Percentiles rank a stretch among this genome's conserved stretches.
Conservation (phyloP, 2,888 invertebrate genomes). For the Drosophila merina region DNA sequence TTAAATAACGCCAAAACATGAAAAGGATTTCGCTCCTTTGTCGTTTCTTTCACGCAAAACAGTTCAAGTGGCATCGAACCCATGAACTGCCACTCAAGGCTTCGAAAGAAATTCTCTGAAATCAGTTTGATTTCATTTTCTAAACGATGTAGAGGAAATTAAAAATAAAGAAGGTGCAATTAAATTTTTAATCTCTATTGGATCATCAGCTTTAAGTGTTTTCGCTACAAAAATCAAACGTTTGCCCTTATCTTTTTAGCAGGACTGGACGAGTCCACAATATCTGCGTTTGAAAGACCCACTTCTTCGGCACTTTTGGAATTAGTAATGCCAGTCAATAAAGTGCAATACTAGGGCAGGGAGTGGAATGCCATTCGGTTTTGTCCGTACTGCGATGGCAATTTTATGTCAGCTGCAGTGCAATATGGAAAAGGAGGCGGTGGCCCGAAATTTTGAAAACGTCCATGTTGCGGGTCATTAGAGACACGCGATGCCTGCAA, state of each 20-base stretch:
- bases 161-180: not conserved
- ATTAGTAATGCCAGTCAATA: conserved; percentile 32
- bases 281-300: conserved; percentile 19
- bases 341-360: conserved; percentile 29
- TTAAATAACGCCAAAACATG: conserved; percentile 50
- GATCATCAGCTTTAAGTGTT: not conserved
- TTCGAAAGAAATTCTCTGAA: not conserved
- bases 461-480: conserved; percentile 58
- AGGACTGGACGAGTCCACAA: not conserved
- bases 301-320: conserved; percentile 2
- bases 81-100: conserved; percentile 20
- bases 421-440: conserved; percentile 55
- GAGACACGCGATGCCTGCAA: conserved; percentile 62
- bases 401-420: conserved; percentile 68
- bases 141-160: not conserved
- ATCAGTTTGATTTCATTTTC: not conserved
- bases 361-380: conserved; percentile 18
- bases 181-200: not conserved
- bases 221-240: not conserved
- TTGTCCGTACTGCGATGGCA: conserved; percentile 32
- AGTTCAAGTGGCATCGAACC: conserved; percentile 46
- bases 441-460: conserved; percentile 59
- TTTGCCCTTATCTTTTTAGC: not conserved
- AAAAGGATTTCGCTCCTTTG: conserved; percentile 35
- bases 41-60: conserved; percentile 16